Conservation (phyloP, 2,113 vertebrate genomes). For the Leucosticte australis region DNA sequence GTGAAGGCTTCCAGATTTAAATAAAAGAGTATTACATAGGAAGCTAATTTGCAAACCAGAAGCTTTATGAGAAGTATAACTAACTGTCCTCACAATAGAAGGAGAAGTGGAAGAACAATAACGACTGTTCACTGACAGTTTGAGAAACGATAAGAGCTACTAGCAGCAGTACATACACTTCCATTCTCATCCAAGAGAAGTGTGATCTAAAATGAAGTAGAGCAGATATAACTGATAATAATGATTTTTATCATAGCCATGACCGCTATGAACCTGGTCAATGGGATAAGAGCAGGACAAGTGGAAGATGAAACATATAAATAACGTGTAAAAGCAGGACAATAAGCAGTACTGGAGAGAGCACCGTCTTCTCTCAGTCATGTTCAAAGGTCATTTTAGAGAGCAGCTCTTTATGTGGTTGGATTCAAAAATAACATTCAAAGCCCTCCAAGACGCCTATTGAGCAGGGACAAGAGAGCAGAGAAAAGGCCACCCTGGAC, state of each 20-base stretch:
- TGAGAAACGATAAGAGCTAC: constrained; percentile 17
- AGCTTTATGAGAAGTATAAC: constrained; percentile 50
- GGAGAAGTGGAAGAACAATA: constrained; percentile 42
- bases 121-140: constrained; percentile 29
- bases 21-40: background rate
- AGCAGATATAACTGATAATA: constrained; percentile 17
- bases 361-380: background rate
- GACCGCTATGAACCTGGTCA: background rate
- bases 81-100: constrained; percentile 46
- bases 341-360: background rate
- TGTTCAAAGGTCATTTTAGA: background rate
- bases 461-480: background rate
- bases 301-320: constrained; percentile 42
- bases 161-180: background rate
- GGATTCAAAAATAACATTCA: background rate
- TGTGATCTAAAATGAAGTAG: background rate
- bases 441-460: background rate
- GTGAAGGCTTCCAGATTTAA: constrained; percentile 22
- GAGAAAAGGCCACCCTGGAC: background rate
- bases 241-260: background rate
- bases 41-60: constrained; percentile 34
- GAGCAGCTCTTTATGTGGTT: background rate
- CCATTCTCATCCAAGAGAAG: background rate
- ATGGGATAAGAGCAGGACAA: constrained; percentile 38
- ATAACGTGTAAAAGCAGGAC: constrained; percentile 13